Evolutionary conservation across 2,113 vertebrate species (phyloP), one percentile per base, ranked within the genome.

Genomic region (Nothocercus julius): DNA sequence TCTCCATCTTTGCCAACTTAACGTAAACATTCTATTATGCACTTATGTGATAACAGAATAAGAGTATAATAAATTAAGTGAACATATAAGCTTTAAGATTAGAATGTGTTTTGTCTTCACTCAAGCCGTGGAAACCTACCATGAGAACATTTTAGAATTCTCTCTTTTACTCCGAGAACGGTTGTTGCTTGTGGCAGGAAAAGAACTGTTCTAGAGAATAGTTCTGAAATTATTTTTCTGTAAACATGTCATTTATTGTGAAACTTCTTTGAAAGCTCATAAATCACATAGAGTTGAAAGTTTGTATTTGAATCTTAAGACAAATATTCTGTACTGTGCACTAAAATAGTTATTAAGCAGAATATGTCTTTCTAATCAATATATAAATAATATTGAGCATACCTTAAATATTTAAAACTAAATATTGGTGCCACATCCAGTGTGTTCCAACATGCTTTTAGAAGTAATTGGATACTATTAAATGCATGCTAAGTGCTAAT

Each of bases 1-100:
- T 3, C 3, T 62, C 51, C 13, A 58, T 20, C 0, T 1, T 45
- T 77, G 84, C 54, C 49, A 51, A 17, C 77, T 7, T 15, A 2
- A 13, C 44, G 12, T 25, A 32, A 38, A 25, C 2, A 44, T 77
- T 87, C 9, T 63, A 34, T 30, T 34, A 27, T 5, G 2, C 36
- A 27, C 4, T 67, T 76, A 22, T 54, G 18, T n/a, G 18, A n/a
- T 22, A 47, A n/a, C 17, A 25, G 12, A n/a, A 30, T 8, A 4
- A 22, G 3, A 22, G 42, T 30, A 11, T 75, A 70, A 64, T 2
- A 19, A 54, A 8, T 13, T 3, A 80, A 44, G 5, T 56, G 45
- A 62, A 7, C 2, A 3, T 7, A 24, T 5, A 40, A 32, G 1
- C 14, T 44, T 3, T 32, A 61, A 85, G 40, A 28, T 75, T 14